These are phyloP conservation scores for Babyrousa celebensis DNA, from an alignment of 2,797 vertebrate species.

Conservation along the genomic window DNA sequence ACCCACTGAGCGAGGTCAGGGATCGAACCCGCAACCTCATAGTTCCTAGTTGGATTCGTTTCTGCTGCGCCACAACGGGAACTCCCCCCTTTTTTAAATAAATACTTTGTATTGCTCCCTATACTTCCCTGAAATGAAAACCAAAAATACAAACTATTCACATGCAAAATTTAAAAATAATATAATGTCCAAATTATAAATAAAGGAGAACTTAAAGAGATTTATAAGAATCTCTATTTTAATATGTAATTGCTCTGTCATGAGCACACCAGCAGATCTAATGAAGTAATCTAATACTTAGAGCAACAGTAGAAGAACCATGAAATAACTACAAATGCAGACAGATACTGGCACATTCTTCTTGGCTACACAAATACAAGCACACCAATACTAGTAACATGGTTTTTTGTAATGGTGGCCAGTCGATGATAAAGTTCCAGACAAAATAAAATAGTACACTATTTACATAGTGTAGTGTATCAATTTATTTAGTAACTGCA, in stretches of 20 bases:
- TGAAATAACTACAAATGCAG: neutral
- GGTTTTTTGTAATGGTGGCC: neutral
- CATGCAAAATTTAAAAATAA: slow-evolving; percentile 36
- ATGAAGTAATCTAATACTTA: neutral
- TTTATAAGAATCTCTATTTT: slow-evolving; percentile 15
- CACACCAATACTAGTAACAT: neutral
- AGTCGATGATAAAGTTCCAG: slow-evolving; percentile 17
- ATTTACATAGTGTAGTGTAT: neutral
- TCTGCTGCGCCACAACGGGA: too few relatives aligned
- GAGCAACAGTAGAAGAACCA: neutral
- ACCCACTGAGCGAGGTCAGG: too few relatives aligned
- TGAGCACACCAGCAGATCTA: neutral
- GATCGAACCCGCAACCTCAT: too few relatives aligned
- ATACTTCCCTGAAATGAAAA: slow-evolving; percentile 59
- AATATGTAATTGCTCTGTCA: neutral
- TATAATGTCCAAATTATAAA: slow-evolving; percentile 52
- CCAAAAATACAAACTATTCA: slow-evolving; percentile 11
- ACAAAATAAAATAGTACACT: neutral
- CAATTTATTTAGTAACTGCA: neutral
- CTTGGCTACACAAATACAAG: neutral
- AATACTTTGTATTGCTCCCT: neutral
- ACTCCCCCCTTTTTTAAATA: neutral
- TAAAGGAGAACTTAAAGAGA: neutral
- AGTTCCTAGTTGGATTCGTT: too few relatives aligned
- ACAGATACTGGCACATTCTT: neutral